Percentiles rank a stretch among this genome's conserved stretches.
phyloP scores from a whole-genome alignment of 2,888 invertebrate genomes.

The Sepioteuthis lessoniana region DNA sequence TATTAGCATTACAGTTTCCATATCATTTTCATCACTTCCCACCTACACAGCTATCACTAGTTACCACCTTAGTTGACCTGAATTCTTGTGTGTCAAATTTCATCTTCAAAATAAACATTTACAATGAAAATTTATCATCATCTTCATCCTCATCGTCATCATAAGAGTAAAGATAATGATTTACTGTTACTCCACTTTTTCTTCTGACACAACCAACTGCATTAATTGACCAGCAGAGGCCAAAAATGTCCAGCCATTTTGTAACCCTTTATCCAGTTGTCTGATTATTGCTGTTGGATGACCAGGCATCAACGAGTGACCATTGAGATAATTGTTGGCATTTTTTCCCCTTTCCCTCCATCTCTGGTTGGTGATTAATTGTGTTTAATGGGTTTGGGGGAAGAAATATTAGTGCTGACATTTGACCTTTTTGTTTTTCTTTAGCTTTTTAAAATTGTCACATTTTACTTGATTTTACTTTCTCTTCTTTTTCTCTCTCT shows the following conservation, averaged over 20 bases:
- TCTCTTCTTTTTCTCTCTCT: too few relatives aligned
- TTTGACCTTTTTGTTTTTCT: neutral
- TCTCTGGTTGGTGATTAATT: neutral
- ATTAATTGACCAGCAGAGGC: slow-evolving; percentile 1
- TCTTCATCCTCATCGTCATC: neutral
- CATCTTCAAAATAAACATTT: neutral
- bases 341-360: neutral
- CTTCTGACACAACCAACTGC: slow-evolving; percentile 25
- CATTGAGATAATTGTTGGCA: neutral
- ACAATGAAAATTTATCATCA: neutral
- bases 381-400: slow-evolving; percentile 33
- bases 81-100: neutral
- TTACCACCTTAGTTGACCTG: slow-evolving; percentile 4
- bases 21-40: neutral
- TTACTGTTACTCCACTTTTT: neutral
- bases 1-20: neutral
- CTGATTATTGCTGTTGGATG: neutral
- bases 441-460: neutral
- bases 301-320: neutral
- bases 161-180: neutral
- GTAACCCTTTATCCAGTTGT: neutral
- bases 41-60: neutral
- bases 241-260: neutral
- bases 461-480: too few relatives aligned
- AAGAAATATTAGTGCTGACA: neutral